Evolutionary conservation across 2,113 vertebrate species (phyloP), one percentile per base, ranked within the genome.

Genomic region (Asarcornis scutulata): DNA sequence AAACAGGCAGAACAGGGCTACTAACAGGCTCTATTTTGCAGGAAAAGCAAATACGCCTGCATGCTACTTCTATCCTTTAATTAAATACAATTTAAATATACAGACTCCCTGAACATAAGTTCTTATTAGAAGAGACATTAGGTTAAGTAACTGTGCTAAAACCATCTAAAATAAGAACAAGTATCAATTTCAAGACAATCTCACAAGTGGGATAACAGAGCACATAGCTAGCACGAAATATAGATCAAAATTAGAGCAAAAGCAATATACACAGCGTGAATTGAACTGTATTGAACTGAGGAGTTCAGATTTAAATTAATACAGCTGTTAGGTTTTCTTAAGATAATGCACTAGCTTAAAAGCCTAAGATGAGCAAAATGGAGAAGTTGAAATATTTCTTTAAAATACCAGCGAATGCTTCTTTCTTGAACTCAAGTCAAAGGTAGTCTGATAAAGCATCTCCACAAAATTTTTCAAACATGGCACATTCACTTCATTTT

Each of bases 401-500:
- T 91, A 64, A 94, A 97, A 93, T 99, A 99, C 99, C 99, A 99
- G 97, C 9, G 99, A 99, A 97, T 99, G 99, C 97, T 99, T 99
- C 98, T 99, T 99, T 97, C 99, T 99, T 97, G 99, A 99, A 95
- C 99, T 99, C 95, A 99, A 97, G 96, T 99, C 99, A 98, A 99
- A 99, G 78, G 99, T 99, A 52, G 99, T 99, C 98, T 99, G 99
- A 98, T 99, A 99, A 90, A 99, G 99, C 99, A 99, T 99, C 98
- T 99, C 99, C 97, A 99, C 99, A 97, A 99, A 99, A 96, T 99
- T 99, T 98, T 99, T 99, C 97, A 99, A 98, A 97, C 99, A 99
- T 32, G 99, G 99, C 97, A 99, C 99, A 90, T 99, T 99, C 96
- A 99, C 99, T 99, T 99, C 99, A 96, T 99, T 99, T 98, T 99